phyloP scores from a whole-genome alignment of 2,113 vertebrate species.

The Daphoenositta chrysoptera region DNA sequence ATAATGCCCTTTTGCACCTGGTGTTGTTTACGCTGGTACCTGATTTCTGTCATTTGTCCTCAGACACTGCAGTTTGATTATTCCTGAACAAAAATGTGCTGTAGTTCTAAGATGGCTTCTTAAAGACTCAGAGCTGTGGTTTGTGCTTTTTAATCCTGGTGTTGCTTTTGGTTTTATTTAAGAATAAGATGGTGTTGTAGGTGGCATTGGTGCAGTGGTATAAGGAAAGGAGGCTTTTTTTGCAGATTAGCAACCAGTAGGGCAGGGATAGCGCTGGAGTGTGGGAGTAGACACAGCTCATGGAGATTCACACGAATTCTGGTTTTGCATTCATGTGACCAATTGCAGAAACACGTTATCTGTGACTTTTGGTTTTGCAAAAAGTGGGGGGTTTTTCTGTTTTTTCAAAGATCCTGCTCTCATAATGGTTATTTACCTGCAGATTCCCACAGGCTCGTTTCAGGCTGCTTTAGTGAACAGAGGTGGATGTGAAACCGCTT shows the following conservation, averaged over 20 bases:
- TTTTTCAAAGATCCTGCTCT: not conserved
- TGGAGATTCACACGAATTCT: not conserved
- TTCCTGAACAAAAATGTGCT: not conserved
- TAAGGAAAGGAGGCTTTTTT: not conserved
- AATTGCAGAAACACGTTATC: not conserved
- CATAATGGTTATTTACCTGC: not conserved
- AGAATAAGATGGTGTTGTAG: not conserved
- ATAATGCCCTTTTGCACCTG: not conserved
- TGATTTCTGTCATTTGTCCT: not conserved
- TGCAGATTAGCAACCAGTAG: not conserved
- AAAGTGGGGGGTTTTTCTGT: fast-evolving
- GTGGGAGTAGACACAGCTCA: not conserved
- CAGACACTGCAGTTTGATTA: not conserved
- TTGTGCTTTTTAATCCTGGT: not conserved
- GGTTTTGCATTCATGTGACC: not conserved
- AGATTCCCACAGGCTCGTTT: not conserved
- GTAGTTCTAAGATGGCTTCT: not conserved
- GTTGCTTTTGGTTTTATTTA: not conserved
- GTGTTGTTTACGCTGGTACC: not conserved
- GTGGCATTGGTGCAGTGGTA: not conserved
- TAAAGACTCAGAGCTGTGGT: not conserved
- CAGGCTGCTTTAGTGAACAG: not conserved
- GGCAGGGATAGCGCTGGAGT: not conserved
- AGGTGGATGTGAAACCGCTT: not conserved
- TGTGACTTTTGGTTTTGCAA: not conserved